Conservation (phyloP, 2,113 vertebrate species). For the Ancistrus triradiatus region DNA sequence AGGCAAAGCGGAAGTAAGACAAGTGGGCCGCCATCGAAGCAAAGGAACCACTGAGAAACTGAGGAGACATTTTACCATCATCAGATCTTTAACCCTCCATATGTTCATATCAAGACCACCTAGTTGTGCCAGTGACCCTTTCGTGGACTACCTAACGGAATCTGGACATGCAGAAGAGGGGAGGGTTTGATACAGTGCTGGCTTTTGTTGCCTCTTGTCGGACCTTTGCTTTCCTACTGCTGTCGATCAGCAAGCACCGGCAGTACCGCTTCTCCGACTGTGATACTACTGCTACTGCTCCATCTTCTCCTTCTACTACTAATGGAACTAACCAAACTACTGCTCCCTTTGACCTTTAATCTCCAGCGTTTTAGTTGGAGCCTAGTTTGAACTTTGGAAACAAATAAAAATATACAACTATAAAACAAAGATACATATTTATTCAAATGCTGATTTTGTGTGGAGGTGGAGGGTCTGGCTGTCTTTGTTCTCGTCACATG, state of each 20-base stretch:
- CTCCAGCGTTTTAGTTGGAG: conserved; percentile 78
- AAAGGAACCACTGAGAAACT: not conserved
- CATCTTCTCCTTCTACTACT: conserved; percentile 66
- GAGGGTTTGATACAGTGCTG: conserved; percentile 32
- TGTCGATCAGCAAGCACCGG: conserved; percentile 40
- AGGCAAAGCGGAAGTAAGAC: conserved; percentile 28
- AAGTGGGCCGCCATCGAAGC: no score
- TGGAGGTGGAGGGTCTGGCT: conserved; percentile 54
- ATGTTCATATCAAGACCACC: not conserved
- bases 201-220: not conserved
- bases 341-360: conserved; percentile 55
- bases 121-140: conserved; percentile 13
- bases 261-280: conserved; percentile 49
- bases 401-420: conserved; percentile 53
- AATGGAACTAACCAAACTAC: conserved; percentile 70
- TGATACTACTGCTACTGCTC: conserved; percentile 72
- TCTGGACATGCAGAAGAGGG: conserved; percentile 38
- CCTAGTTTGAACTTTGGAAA: conserved; percentile 16
- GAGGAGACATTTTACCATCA: not conserved
- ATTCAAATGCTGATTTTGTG: conserved; percentile 61
- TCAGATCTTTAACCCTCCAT: conserved; percentile 22
- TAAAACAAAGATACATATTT: conserved; percentile 66
- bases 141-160: conserved; percentile 29
- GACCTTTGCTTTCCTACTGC: conserved; percentile 41
- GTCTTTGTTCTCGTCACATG: conserved; percentile 46